A percentile compares a stretch with the other conserved stretches of the same genome.
These are phyloP conservation scores for Gymnothorax javanicus DNA, from an alignment of 2,797 vertebrate genomes.

Conservation along the genomic window DNA sequence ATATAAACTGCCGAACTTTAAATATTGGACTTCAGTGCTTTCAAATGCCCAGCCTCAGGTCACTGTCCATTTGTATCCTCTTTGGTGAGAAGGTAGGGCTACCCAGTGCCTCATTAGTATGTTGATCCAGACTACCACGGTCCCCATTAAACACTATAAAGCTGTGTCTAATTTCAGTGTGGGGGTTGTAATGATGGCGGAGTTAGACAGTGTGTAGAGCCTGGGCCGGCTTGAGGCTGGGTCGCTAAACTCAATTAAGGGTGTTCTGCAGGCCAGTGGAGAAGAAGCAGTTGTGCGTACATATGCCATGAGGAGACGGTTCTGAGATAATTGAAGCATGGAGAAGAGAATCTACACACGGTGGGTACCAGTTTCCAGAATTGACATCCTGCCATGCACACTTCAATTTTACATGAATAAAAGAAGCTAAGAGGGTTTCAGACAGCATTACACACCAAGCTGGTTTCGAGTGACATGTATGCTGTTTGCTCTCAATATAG, in stretches of 20 bases:
- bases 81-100: not conserved
- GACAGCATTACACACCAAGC: too few relatives aligned
- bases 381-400: not conserved
- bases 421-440: not conserved
- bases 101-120: constrained; percentile 14
- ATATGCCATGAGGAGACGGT: not conserved
- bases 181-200: constrained; percentile 1
- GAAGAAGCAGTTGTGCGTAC: not conserved
- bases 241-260: not conserved
- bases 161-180: constrained; percentile 22
- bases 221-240: not conserved
- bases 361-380: not conserved
- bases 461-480: not conserved
- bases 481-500: not conserved
- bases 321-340: not conserved
- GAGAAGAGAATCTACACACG: not conserved
- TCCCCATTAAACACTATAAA: constrained; percentile 29
- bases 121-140: constrained; percentile 16
- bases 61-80: not conserved
- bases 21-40: not conserved
- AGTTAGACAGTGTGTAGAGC: not conserved
- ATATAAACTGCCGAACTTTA: not conserved
- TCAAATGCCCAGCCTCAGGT: not conserved
- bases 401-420: not conserved
- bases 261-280: not conserved